Conservation (phyloP, 53 echinoderm and acorn worm genomes). For the Temnopleurus reevesii region DNA sequence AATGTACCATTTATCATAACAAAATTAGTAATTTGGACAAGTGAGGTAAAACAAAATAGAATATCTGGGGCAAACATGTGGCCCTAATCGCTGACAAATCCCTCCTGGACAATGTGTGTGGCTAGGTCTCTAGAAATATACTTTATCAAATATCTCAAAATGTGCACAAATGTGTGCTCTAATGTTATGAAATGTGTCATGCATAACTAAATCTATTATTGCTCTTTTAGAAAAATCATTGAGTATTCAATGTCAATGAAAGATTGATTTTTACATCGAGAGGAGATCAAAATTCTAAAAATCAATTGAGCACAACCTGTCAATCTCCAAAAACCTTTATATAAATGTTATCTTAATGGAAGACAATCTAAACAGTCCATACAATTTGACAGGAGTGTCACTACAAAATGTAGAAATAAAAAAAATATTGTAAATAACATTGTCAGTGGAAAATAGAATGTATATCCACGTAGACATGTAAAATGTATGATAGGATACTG, state of each 20-base stretch:
- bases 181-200: background rate
- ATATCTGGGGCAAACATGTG: slow-evolving; percentile 19
- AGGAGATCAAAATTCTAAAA: no score
- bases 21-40: slow-evolving; percentile 13
- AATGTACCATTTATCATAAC: slow-evolving; percentile 23
- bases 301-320: no score
- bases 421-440: no score
- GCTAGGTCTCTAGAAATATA: background rate
- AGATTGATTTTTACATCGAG: no score
- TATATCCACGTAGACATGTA: no score
- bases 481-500: background rate
- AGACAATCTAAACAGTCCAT: no score
- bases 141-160: slow-evolving; percentile 26
- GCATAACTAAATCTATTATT: background rate
- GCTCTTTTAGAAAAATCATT: no score
- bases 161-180: background rate
- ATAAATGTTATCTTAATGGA: no score
- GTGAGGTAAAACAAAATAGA: slow-evolving; percentile 14
- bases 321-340: no score
- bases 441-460: background rate
- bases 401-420: no score
- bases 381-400: no score
- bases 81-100: background rate
- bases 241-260: no score
- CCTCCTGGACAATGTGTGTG: slow-evolving; percentile 8